Base-by-base conservation (phyloP, 2,113 vertebrate genomes). In the Hippocampus abdominalis region DNA sequence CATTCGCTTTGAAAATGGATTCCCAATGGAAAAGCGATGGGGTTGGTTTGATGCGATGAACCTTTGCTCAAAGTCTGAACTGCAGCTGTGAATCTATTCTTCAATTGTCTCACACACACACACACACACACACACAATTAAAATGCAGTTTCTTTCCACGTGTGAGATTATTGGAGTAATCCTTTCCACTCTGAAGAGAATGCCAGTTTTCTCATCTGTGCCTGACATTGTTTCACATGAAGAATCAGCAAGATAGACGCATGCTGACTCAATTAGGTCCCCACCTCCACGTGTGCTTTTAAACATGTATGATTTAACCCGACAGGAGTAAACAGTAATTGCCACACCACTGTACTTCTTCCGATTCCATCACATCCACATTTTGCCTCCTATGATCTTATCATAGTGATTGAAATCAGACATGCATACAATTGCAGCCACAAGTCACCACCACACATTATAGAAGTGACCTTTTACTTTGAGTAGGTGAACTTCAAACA, bases 401-500 rank as follows among this genome's bases (percentile, higher is more conserved):
- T 59, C 36, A 73, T 66, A 68, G 39, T 70, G 72, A 86, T 61
- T 75, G 68, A 80, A 44, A 4, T 56, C 25, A 77, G 72, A 79
- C 27, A 68, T 18, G 25, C 36, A 67, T 16, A 70, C 59, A 42
- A 68, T 56, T 76, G 70, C 71, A 53, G 39, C 11, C 20, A 1
- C 32, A 8, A 21, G 59, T 21, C 49, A 39, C 18, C 20, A 39
- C 53, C 62, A 64, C 20, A 48, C 29, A 73, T 9, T 39, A 62
- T 42, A 63, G 21, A 36, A 36, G 32, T 36, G 32, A 92, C 93
- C 94, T 91, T 90, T 91, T 90, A 92, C 91, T 91, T 93, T 92
- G 89, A 94, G n/a, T 92, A 93, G 92, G 91, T 92, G 89, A 91
- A 91, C 93, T 93, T 93, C 92, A 96, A 93, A 95, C 93, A 93